These are phyloP conservation scores for Rhynchophorus ferrugineus DNA, from an alignment of 1,140 invertebrate species.

Conservation along the genomic window DNA sequence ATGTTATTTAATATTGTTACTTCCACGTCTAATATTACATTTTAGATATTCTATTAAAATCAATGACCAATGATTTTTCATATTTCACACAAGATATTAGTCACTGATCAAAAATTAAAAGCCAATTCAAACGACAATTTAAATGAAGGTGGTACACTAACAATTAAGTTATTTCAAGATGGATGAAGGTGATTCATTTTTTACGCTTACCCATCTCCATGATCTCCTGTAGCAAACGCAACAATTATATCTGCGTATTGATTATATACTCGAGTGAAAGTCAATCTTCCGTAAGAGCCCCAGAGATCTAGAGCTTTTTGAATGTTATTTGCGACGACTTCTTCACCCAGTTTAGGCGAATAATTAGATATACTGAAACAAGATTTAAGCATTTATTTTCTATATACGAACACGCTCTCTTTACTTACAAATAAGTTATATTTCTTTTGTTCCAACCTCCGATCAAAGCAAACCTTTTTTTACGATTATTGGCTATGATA, in stretches of 20 bases:
- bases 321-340: constrained; percentile 47
- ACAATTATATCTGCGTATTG: constrained; percentile 57
- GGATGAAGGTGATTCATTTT: no score
- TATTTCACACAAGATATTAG: no score
- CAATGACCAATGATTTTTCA: no score
- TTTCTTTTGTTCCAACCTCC: constrained; percentile 52
- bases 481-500: constrained; percentile 38
- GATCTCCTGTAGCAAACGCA: constrained; percentile 51
- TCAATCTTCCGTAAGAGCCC: constrained; percentile 53
- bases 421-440: constrained; percentile 53
- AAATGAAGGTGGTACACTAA: no score
- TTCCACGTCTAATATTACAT: no score
- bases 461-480: constrained; percentile 51
- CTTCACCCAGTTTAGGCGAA: constrained; percentile 49
- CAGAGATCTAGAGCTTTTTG: constrained; percentile 52
- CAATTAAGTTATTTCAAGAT: no score
- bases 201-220: constrained; percentile 63
- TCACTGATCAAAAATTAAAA: no score
- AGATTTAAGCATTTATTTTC: neutral
- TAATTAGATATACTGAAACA: constrained; percentile 55
- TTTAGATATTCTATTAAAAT: no score
- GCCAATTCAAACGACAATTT: no score
- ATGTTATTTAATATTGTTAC: no score
- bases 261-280: constrained; percentile 43
- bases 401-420: neutral